Evolutionary conservation across 2,113 vertebrate species (phyloP).

Genomic region (Columbina picui): DNA sequence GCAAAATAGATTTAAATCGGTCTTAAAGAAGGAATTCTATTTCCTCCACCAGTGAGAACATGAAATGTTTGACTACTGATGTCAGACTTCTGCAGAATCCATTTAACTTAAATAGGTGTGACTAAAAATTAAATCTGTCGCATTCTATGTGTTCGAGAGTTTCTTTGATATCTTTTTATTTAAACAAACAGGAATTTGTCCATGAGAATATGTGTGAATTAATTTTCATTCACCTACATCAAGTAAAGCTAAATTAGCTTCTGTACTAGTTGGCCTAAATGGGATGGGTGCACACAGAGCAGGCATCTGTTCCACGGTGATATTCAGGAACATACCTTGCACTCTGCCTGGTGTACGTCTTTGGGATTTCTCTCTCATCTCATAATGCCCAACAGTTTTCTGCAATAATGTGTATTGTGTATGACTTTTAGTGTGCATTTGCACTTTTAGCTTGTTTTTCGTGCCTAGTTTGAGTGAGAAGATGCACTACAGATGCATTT

Average conservation of each 20-base stretch:
- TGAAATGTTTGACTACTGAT: neutral
- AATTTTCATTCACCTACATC: neutral
- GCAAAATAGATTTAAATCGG: neutral
- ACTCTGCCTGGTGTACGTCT: neutral
- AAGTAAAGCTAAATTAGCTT: neutral
- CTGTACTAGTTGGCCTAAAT: neutral
- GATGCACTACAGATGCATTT: neutral
- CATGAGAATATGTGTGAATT: neutral
- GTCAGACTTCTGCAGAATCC: neutral
- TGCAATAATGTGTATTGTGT: neutral
- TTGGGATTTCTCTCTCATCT: neutral
- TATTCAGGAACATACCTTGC: neutral
- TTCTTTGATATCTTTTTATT: neutral
- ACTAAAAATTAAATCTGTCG: neutral
- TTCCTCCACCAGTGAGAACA: neutral
- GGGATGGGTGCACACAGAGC: neutral
- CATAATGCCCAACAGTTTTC: neutral
- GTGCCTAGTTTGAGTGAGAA: neutral
- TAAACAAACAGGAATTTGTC: neutral
- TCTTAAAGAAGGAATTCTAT: neutral
- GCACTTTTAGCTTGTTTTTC: neutral
- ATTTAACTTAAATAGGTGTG: neutral
- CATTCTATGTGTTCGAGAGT: neutral
- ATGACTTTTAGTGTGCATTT: neutral
- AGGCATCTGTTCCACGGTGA: neutral